Percentiles rank a stretch among this genome's conserved stretches.
Conservation (phyloP, 2,888 invertebrate species). For the Galerucella pusilla region DNA sequence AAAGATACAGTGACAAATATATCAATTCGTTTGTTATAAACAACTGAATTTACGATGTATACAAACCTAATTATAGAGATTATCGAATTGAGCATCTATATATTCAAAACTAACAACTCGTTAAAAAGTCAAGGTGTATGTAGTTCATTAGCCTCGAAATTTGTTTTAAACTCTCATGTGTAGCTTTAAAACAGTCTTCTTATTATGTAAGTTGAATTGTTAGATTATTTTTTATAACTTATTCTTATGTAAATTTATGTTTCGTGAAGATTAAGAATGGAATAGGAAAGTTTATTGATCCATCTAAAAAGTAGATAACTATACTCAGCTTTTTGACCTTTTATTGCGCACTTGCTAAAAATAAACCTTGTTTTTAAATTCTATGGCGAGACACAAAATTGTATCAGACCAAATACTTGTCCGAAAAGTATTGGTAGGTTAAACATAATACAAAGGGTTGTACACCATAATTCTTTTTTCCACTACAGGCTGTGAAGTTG, state of each 20-base stretch:
- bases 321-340: no score
- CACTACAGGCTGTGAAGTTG: no score
- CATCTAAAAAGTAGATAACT: no score
- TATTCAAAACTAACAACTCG: slow-evolving; percentile 4
- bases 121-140: slow-evolving; percentile 8
- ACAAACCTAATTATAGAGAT: neutral
- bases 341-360: no score
- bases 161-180: slow-evolving; percentile 4
- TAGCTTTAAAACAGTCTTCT: neutral
- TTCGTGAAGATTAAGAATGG: neutral
- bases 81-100: neutral
- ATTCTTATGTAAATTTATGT: neutral
- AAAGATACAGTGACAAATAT: neutral
- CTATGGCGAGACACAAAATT: no score
- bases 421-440: no score
- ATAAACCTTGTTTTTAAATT: no score
- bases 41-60: neutral
- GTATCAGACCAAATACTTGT: no score
- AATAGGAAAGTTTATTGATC: no score
- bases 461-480: no score
- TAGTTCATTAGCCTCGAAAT: neutral
- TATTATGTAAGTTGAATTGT: neutral
- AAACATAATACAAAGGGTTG: no score
- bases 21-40: neutral
- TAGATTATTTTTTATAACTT: neutral